Evolutionary conservation across 92 coral and sea anemone genomes (phyloP).

Genomic region (Epizoanthus fatuus): DNA sequence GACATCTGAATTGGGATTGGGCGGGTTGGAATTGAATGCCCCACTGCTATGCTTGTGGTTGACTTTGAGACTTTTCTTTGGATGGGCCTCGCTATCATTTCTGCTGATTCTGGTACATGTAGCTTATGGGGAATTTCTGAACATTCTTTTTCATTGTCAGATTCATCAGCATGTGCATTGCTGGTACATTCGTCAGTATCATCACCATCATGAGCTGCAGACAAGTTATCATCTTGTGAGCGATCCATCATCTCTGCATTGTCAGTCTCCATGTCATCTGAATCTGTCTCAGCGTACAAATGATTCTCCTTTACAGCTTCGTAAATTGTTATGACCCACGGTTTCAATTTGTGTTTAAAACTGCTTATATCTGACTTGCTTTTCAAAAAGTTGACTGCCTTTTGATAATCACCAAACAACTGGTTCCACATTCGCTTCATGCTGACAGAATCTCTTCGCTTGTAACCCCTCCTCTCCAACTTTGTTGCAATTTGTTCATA

Average conservation of each 20-base stretch:
- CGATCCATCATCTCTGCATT: slow-evolving; percentile 6
- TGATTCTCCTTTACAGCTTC: slow-evolving; percentile 40
- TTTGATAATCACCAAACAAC: slow-evolving; percentile 39
- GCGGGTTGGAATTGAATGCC: slow-evolving; percentile 6
- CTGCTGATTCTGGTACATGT: neutral
- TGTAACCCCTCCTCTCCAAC: slow-evolving; percentile 33
- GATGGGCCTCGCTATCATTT: neutral
- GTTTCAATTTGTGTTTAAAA: slow-evolving; percentile 28
- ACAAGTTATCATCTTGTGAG: neutral
- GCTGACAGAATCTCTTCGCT: slow-evolving; percentile 36
- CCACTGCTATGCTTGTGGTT: neutral
- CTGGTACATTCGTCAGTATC: slow-evolving; percentile 19
- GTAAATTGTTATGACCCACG: slow-evolving; percentile 45
- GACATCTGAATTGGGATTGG: neutral
- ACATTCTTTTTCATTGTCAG: slow-evolving; percentile 12
- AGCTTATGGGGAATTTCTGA: neutral
- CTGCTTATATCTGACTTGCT: slow-evolving; percentile 41
- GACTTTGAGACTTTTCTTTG: neutral
- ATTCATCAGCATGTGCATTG: slow-evolving; percentile 17
- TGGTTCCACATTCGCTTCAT: slow-evolving; percentile 47
- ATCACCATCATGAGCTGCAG: slow-evolving; percentile 1
- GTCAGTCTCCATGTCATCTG: slow-evolving; percentile 12
- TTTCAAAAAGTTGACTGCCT: slow-evolving; percentile 45
- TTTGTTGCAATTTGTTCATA: slow-evolving; percentile 38
- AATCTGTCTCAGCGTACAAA: slow-evolving; percentile 15